Conservation (phyloP, 1,140 invertebrate genomes). For the Drosophila dunni region DNA sequence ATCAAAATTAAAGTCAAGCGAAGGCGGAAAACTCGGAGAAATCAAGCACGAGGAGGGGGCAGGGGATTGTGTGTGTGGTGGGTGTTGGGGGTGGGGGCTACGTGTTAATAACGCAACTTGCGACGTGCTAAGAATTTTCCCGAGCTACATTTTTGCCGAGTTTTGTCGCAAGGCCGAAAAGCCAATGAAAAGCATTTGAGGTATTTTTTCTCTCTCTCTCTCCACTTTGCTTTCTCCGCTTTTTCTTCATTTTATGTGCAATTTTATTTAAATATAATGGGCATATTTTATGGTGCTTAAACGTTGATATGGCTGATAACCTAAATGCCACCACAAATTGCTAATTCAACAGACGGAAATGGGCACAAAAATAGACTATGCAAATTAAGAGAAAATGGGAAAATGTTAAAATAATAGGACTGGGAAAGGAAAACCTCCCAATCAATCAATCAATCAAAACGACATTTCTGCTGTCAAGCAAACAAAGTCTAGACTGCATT, state of each 20-base stretch:
- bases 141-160: constrained; percentile 1
- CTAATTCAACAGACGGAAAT: constrained; percentile 4
- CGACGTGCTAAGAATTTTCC: constrained; percentile 65
- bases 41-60: not conserved
- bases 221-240: too few species aligned
- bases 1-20: constrained; percentile 73
- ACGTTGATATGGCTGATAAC: constrained; percentile 9
- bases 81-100: constrained; percentile 27
- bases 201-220: constrained; percentile 39
- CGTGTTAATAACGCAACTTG: constrained; percentile 75
- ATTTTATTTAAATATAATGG: constrained; percentile 73
- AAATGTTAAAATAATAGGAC: not conserved
- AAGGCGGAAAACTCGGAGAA: constrained; percentile 29
- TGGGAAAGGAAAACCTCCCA: not conserved
- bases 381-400: constrained; percentile 8
- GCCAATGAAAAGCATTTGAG: constrained; percentile 59
- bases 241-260: constrained; percentile 43
- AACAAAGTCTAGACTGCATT: not conserved
- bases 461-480: not conserved
- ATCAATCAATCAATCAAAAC: constrained; percentile 13
- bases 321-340: not conserved
- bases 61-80: constrained; percentile 2
- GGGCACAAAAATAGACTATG: constrained; percentile 3
- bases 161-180: constrained; percentile 42
- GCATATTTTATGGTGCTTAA: constrained; percentile 68